Base-by-base conservation (phyloP, 1,140 invertebrate species). In the Calephelis nemesis region DNA sequence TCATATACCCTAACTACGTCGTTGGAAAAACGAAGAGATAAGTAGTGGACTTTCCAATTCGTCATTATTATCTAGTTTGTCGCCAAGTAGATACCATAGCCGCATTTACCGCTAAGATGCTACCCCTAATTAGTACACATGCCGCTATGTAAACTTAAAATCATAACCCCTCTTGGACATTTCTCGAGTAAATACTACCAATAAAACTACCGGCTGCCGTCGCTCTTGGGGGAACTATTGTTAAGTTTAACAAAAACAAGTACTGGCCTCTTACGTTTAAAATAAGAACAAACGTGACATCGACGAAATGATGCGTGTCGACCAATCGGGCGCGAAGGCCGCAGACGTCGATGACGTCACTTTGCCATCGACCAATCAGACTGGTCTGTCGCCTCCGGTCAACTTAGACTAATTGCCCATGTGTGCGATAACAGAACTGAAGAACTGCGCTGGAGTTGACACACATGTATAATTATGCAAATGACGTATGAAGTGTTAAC, bases 241-340 rank as follows among this genome's bases (percentile, higher is more conserved):
- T 85, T 77, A 70, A 66, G 68, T 74, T 76, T 69, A 82, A 84
- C 80, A 87, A 87, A 84, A 78, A 64, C 74, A 74, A 82, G 84
- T 85, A 81, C 81, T 71, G 80, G 85, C 81, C 84, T 84, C 84
- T 85, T 88, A 77, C 83, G 81, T 83, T 83, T 72, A 83, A 88
- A 90, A 91, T 90, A 91, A 91, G 88, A 91, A 90, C 88, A 90
- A 91, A 90, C 81, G 79, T 89, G 88, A 90, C 86, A 91, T 90
- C 87, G 88, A 88, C 76, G 82, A 91, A 90, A 91, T 91, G 88
- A 90, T 86, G 87, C 87, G 86, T 90, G 86, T 85, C 88, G 85
- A 86, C 88, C 88, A 91, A 91, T 91, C 81, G 81, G 84, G 87
- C 88, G 87, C 81, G 83, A 87, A 86, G 88, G 86, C 87, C 85